Evolutionary conservation across 2,797 vertebrate genomes (phyloP).

Genomic region (Momotus momota): DNA sequence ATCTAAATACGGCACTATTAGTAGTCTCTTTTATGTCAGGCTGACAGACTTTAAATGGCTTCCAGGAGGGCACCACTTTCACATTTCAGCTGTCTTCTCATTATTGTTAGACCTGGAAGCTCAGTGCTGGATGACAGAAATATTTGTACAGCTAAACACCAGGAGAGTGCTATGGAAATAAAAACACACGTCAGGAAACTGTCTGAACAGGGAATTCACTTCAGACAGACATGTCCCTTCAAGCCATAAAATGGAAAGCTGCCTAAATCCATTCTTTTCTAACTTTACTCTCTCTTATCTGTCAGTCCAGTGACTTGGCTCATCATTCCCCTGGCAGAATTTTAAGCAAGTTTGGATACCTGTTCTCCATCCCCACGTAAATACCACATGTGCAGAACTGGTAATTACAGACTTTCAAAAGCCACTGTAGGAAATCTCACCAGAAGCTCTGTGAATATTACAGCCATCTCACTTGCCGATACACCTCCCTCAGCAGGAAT

Average conservation of each 20-base stretch:
- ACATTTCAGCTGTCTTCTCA: slow-evolving; percentile 27
- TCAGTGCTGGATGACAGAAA: neutral
- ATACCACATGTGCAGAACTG: neutral
- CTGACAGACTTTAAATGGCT: neutral
- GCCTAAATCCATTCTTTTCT: neutral
- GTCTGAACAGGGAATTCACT: neutral
- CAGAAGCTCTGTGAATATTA: neutral
- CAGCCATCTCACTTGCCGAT: neutral
- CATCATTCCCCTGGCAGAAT: neutral
- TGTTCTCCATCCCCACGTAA: neutral
- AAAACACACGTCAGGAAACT: slow-evolving; percentile 11
- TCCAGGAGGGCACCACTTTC: neutral
- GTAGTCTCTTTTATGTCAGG: neutral
- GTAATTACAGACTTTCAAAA: neutral
- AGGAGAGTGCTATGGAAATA: neutral
- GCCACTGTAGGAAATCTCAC: neutral
- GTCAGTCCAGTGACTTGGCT: neutral
- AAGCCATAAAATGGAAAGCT: neutral
- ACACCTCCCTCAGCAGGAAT: neutral
- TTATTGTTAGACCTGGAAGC: neutral
- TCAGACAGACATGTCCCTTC: slow-evolving; percentile 18
- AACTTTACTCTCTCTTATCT: neutral
- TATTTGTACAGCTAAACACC: slow-evolving; percentile 35
- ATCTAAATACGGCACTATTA: neutral
- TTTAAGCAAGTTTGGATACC: neutral